Percentiles rank a stretch among this genome's conserved stretches.
Evolutionary conservation across 2,888 invertebrate species (phyloP).

Genomic region (Fragum sueziense): DNA sequence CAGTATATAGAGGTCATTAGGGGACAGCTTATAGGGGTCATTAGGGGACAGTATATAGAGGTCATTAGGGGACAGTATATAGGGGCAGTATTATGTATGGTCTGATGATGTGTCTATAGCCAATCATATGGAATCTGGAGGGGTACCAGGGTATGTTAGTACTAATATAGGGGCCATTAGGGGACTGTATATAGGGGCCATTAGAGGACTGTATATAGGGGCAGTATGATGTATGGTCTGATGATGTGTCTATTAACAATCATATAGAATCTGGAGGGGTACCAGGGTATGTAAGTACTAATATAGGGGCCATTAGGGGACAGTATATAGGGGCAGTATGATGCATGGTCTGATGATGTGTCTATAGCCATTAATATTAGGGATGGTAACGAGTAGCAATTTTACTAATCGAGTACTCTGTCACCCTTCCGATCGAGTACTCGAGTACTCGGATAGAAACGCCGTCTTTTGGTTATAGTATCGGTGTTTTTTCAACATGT

Average conservation of each 20-base stretch:
- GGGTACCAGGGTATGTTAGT: slow-evolving; percentile 95
- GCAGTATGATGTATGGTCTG: slow-evolving; percentile 98
- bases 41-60: slow-evolving; percentile 97
- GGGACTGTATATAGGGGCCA: slow-evolving; percentile 97
- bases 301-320: too few relatives aligned
- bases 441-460: too few relatives aligned
- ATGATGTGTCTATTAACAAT: slow-evolving; percentile 96
- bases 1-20: too few relatives aligned
- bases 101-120: slow-evolving; percentile 96
- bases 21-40: too few relatives aligned
- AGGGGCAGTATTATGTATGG: slow-evolving; percentile 95
- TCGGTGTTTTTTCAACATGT: too few relatives aligned
- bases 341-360: slow-evolving; percentile 99
- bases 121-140: slow-evolving; percentile 98
- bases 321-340: slow-evolving; percentile 86
- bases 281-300: slow-evolving; percentile 89
- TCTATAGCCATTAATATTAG: slow-evolving; percentile 95
- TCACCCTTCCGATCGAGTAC: too few relatives aligned
- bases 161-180: slow-evolving; percentile 97
- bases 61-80: slow-evolving; percentile 95
- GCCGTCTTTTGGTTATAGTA: too few relatives aligned
- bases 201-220: slow-evolving; percentile 92
- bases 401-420: too few relatives aligned
- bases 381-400: too few relatives aligned
- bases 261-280: slow-evolving; percentile 98